Conservation (phyloP, 2,113 vertebrate genomes). For the Conger conger region DNA sequence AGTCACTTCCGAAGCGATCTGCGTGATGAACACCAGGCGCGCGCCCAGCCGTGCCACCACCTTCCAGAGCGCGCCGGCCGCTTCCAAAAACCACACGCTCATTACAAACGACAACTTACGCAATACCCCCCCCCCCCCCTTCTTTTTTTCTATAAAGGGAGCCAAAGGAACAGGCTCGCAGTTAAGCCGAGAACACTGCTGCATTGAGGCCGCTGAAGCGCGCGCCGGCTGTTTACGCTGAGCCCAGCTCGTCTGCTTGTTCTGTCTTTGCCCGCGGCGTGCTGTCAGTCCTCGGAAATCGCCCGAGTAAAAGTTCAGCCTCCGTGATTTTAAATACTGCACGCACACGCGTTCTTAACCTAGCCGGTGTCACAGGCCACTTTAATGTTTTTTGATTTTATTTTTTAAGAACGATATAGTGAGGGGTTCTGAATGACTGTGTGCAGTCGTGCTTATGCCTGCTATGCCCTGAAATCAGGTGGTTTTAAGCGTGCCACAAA, state of each 20-base stretch:
- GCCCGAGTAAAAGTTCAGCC: background rate
- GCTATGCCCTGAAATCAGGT: too few species aligned
- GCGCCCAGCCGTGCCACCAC: conserved; percentile 19
- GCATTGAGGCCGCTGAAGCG: background rate
- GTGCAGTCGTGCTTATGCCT: background rate
- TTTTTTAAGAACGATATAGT: background rate
- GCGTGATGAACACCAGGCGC: conserved; percentile 40
- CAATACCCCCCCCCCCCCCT: background rate
- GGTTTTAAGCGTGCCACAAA: too few species aligned
- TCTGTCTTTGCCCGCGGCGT: background rate
- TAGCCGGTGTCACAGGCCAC: too few species aligned
- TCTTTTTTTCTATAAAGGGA: background rate
- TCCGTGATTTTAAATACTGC: background rate
- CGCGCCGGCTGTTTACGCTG: background rate
- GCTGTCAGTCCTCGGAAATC: background rate
- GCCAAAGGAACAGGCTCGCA: background rate
- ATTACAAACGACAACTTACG: background rate
- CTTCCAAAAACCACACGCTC: background rate
- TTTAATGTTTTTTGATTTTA: too few species aligned
- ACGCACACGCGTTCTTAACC: too few species aligned
- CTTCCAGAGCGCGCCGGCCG: background rate
- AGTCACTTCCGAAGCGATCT: conserved; percentile 40
- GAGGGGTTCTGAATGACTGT: background rate
- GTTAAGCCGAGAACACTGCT: background rate
- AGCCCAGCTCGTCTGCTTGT: background rate